Evolutionary conservation across 2,888 invertebrate genomes (phyloP), one percentile per base, ranked within the genome.

Genomic region (Leptopilina myrica): DNA sequence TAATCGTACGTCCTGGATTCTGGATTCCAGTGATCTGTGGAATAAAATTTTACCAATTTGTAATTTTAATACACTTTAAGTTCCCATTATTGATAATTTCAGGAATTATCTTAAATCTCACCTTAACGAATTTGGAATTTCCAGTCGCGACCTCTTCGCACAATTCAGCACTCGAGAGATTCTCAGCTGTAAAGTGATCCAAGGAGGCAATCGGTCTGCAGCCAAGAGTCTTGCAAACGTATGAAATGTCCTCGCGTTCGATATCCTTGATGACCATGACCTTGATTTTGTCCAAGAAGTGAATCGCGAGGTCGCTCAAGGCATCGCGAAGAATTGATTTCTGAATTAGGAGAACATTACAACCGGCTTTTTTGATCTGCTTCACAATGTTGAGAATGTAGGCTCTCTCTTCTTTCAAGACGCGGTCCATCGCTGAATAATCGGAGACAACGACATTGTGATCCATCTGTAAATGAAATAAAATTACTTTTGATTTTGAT

Each of bases 361-460:
- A 99, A 3, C 99, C 99, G 80, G 98, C 95, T 90, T 99, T 99
- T 92, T 99, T 99, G 85, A 99, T 98, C 92, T 99, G 98, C 92
- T 99, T 99, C 6, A 99, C 98, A 89, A 99, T 98, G 90, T 99
- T 99, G 79, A 99, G 93, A 87, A 99, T 98, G 92, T 99, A 99
- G 77, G 97, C 95, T 77, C 99, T 95, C 92, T 99, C 99, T 92
- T 99, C 99, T 90, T 98, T 97, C 80, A 99, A 92, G 0, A 99
- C 98, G 80, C 99, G 95, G 92, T 99, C 99, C 99, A 99, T 99
- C 76, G 99, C 99, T n/a, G 99, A 95, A 92, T 99, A 99, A 92
- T 99, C 99, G 0, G 98, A 98, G 33, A 99, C 98, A 87, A 99
- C 95, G 4, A 97, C 96, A 90, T 96, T 98, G 92, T 98, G 98